phyloP scores from a whole-genome alignment of 1,140 invertebrate genomes.

The Caenorhabditis brenneri region DNA sequence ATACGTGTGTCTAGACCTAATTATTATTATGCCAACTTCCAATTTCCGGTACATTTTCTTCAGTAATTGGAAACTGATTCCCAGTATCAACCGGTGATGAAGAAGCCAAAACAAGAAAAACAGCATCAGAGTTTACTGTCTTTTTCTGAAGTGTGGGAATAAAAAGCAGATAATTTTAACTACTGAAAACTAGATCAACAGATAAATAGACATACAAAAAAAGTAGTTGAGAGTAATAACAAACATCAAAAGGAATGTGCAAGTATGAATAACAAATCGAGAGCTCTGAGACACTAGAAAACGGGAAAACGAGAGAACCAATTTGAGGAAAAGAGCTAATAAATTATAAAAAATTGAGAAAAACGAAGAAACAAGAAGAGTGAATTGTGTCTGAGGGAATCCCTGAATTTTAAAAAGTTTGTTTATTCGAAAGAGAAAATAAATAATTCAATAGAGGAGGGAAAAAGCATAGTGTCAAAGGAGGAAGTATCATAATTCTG shows the following conservation, averaged over 20 bases:
- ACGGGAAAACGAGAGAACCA: background rate
- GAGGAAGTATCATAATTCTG: too few species aligned
- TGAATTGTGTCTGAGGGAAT: background rate
- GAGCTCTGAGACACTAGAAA: slow-evolving; percentile 14
- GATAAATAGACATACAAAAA: background rate
- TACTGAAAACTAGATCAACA: too few species aligned
- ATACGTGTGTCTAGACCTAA: background rate
- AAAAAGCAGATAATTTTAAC: too few species aligned
- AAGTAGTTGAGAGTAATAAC: slow-evolving; percentile 27
- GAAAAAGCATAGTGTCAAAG: too few species aligned
- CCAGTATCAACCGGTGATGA: background rate
- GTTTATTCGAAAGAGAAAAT: background rate
- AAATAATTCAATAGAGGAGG: too few species aligned
- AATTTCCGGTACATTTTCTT: background rate
- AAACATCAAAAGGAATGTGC: slow-evolving; percentile 36
- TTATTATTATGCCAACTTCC: too few species aligned
- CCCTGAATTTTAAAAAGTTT: background rate
- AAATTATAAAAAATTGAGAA: background rate
- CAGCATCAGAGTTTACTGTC: too few species aligned
- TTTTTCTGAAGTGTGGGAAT: too few species aligned
- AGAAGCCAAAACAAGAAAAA: background rate
- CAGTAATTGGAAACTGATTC: background rate
- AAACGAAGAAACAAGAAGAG: background rate
- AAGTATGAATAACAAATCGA: slow-evolving; percentile 31
- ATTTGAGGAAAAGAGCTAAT: background rate